These are phyloP conservation scores for Drosophila sturtevanti DNA, from an alignment of 1,140 invertebrate genomes.

Conservation along the genomic window DNA sequence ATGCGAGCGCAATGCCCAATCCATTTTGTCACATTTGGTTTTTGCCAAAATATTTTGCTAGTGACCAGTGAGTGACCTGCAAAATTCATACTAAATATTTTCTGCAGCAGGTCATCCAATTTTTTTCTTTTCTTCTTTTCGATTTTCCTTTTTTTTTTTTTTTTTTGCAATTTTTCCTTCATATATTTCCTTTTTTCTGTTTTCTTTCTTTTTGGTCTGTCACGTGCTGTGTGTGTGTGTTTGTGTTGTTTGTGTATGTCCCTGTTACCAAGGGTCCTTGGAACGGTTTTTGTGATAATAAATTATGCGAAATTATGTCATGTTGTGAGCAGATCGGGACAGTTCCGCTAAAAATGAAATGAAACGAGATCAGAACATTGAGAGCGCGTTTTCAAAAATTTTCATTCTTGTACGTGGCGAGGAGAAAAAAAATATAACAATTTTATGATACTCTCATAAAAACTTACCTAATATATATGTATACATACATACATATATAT, in stretches of 20 bases:
- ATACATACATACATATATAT: neutral
- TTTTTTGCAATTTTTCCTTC: constrained; percentile 13
- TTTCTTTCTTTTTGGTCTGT: constrained; percentile 53
- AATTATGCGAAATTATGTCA: constrained; percentile 81
- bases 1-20: constrained; percentile 58
- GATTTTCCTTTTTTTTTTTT: constrained; percentile 7
- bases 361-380: constrained; percentile 79
- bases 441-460: constrained; percentile 72
- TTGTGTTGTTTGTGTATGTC: constrained; percentile 10
- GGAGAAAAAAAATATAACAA: constrained; percentile 39
- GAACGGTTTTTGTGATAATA: constrained; percentile 30
- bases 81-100: constrained; percentile 67
- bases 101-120: constrained; percentile 38
- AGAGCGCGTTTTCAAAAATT: constrained; percentile 58
- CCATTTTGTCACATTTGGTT: too few relatives aligned
- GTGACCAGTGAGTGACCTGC: constrained; percentile 47
- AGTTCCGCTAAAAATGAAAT: constrained; percentile 66
- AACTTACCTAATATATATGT: constrained; percentile 36
- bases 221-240: constrained; percentile 64
- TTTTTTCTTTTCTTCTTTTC: constrained; percentile 39
- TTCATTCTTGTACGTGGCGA: constrained; percentile 50
- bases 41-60: constrained; percentile 26
- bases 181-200: constrained; percentile 19
- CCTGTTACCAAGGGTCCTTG: constrained; percentile 49
- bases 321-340: constrained; percentile 46